Base-by-base conservation (phyloP, 2,888 invertebrate genomes). In the Agrilus mali region DNA sequence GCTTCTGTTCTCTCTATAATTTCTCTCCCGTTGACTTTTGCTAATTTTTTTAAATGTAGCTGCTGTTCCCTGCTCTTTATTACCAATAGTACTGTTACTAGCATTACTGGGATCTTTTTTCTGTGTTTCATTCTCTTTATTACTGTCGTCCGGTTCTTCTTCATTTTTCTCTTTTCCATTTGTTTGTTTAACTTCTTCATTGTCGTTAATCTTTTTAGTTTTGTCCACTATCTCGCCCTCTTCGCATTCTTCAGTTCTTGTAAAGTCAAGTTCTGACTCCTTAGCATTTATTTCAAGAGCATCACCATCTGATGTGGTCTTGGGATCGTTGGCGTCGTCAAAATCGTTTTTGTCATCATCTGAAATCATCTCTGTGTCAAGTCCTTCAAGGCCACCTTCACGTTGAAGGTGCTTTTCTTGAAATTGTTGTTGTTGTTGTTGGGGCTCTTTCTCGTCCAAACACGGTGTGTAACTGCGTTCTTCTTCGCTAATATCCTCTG, bases 11-110 rank as follows among this genome's bases (percentile, higher is more conserved):
- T 68, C 60, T 7, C 88, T 72, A 58, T 89, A 90, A 56, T 80
- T 87, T 47, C 84, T 70, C 55, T 82, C 86, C 60, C 83, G 86
- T 15, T 77, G 80, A 52, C 71, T 82, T 61, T 83, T 86, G 36
- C 83, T 82, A 10, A 85, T 69, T 61, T 88, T 88, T 57, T 88
- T 89, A 71, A 90, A 90, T 0, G 77, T 65, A 5, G 78, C 65
- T 31, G 78, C 65, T 31, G 74, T 72, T 67, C 71, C 50, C 71
- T 69, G 34, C 3, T 61, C 63, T 31, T 68, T 66, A 43, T 53
- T 57, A 42, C 57, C 40, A 33, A 45, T 65, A 70, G 42, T 27
- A 27, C 2, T 27, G 10, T 27, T 7, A 27, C 10, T 27, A 27
- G 8, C 27, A 8, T 8, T 27, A 10, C 10, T 27, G 2, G 44